phyloP scores from a whole-genome alignment of 2,113 vertebrate species.

The Verasper variegatus region DNA sequence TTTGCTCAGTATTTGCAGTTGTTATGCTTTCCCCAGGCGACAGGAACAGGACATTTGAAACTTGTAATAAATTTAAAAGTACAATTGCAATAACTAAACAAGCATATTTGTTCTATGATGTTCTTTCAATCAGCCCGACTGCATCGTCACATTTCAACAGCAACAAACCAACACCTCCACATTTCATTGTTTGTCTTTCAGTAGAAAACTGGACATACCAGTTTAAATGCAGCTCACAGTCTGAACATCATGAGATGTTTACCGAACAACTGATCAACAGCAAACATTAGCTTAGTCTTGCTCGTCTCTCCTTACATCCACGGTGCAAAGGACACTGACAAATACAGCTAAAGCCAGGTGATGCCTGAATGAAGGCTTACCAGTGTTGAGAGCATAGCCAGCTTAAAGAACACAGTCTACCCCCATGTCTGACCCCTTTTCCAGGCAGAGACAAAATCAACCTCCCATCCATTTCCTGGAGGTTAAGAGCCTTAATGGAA shows the following conservation, averaged over 20 bases:
- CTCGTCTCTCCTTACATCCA: background rate
- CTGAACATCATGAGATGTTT: background rate
- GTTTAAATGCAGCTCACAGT: background rate
- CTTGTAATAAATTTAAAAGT: background rate
- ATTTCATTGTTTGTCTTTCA: background rate
- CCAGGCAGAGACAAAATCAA: background rate
- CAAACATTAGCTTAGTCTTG: background rate
- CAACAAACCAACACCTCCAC: background rate
- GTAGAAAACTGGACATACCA: background rate
- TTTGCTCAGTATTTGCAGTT: too few species aligned
- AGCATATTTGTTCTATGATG: background rate
- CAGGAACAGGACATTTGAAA: too few species aligned
- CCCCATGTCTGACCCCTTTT: too few species aligned
- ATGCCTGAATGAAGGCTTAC: background rate
- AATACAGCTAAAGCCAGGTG: background rate
- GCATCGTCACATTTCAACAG: background rate
- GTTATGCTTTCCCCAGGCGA: background rate
- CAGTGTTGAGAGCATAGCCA: background rate
- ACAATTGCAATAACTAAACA: background rate
- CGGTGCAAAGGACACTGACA: background rate
- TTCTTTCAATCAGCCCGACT: background rate
- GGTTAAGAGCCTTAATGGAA: background rate
- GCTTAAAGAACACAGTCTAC: too few species aligned
- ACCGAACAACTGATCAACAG: conserved; percentile 7
- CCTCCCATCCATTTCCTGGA: background rate